Evolutionary conservation across 2,797 vertebrate genomes (phyloP), one percentile per base, ranked within the genome.

Genomic region (Leucoraja ocellata): DNA sequence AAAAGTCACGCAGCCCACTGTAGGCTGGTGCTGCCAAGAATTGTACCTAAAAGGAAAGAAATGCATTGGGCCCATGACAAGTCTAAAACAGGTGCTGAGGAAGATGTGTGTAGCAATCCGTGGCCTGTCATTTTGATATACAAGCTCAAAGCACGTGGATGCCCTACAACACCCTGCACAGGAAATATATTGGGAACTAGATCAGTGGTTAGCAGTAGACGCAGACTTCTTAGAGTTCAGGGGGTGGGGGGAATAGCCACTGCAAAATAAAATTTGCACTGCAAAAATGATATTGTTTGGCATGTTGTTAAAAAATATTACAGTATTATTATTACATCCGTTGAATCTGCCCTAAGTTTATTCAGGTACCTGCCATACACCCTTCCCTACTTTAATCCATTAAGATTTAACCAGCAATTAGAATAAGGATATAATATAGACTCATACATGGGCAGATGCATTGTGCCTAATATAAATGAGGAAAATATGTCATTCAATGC

Each of bases 41-140:
- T 94, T 94, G 93, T 95, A 96, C 97, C 97, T 97, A 98, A 97
- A 98, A 98, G 97, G 98, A 94, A 96, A 97, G 96, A 97, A 96
- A 94, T 95, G 95, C 93, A 96, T 97, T 94, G 95, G 96, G 96
- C 96, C 94, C 93, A 94, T 97, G 98, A 98, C 96, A 96, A 97
- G 97, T 94, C 77, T 0, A 93, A 95, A 97, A 97, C 98, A 99
- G 98, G 97, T 98, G 96, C 95, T n/a, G 39, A 88, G 91, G 93
- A 1, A 94, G 93, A 93, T 93, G 77, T 73, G 79, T 78, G 73
- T 93, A 93, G 94, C 94, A 32, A 0, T 0, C 46, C 94, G 94
- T 93, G 93, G 94, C 94, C 93, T 93, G 93, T 94, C 93, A 76
- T 25, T 36, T 46, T 91, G 65, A 92, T 46, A 92, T 39, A 94